Evolutionary conservation across 2,797 vertebrate genomes (phyloP), one percentile per base, ranked within the genome.

Genomic region (Leptatherina wallacei): DNA sequence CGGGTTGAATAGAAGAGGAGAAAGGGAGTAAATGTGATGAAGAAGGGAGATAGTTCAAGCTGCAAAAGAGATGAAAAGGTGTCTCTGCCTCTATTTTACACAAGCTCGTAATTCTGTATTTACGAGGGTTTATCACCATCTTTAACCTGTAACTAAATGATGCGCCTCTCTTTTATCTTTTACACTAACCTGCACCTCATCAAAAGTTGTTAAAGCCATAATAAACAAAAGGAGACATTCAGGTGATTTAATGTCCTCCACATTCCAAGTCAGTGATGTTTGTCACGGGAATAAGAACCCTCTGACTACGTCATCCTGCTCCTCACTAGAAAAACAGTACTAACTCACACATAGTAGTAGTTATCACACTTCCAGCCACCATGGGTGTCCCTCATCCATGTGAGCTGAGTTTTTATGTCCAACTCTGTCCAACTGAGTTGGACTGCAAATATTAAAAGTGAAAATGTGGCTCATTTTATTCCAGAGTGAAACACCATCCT

Each of bases 41-140:
- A 68, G 73, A 85, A 42, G 29, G 54, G 16, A 75, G 67, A 70
- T 27, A 42, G 40, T 68, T 83, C 35, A 38, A 55, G 65, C 35
- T 73, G 40, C 62, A 33, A 33, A 59, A 40, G 49, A 75, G 62
- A 67, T n/a, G 67, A 77, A 42, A 78, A 16, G 65, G 42, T 33
- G 52, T 36, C 8, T 40, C 22, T 38, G 33, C 32, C 64, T 75
- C 47, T 62, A 12, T 22, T 56, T 44, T 13, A 11, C 38, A 74
- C 63, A 36, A 20, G 20, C 55, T 68, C 24, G 13, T 38, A 57
- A 59, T 66, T 65, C 2, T 55, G 56, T 54, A 61, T 52, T 54
- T 49, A 65, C 40, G 44, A 69, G 38, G 42, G 29, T 20, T 24
- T 20, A 22, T 18, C 13, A 20, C 35, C 24, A 32, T 44, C 2